Percentiles rank a stretch among this genome's conserved stretches.
phyloP scores from a whole-genome alignment of 2,797 vertebrate species.

The Centropyge bicolor region DNA sequence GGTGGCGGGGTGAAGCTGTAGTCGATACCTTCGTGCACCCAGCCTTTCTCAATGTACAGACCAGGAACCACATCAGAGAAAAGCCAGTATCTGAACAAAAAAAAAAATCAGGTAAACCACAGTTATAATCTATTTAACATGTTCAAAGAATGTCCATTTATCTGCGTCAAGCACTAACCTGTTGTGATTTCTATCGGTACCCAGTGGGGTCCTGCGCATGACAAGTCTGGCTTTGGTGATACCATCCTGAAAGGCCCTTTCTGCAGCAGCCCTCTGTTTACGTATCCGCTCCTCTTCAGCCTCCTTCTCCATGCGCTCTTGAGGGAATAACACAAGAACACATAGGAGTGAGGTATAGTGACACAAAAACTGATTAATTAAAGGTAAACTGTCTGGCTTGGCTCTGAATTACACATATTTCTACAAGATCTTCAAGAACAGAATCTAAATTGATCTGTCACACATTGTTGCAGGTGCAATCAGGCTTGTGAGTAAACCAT shows the following conservation, averaged over 20 bases:
- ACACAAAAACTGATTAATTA: neutral
- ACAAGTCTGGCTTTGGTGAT: constrained; percentile 93
- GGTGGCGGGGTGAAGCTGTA: constrained; percentile 90
- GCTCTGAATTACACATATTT: neutral
- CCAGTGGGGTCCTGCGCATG: constrained; percentile 91
- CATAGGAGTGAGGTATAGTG: neutral
- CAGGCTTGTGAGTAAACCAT: neutral
- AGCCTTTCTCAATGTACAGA: constrained; percentile 97
- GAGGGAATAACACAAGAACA: neutral
- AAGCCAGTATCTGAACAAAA: constrained; percentile 93
- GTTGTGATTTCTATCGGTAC: constrained; percentile 97
- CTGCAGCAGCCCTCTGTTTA: constrained; percentile 90
- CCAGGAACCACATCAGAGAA: constrained; percentile 97
- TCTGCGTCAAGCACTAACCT: constrained; percentile 80
- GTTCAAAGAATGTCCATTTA: neutral
- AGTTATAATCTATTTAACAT: neutral
- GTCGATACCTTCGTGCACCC: constrained; percentile 95
- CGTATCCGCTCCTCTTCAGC: constrained; percentile 94
- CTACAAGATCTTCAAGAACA: neutral
- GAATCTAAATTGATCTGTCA: neutral
- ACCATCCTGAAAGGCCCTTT: constrained; percentile 95
- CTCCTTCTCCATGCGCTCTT: constrained; percentile 95
- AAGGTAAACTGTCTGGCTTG: neutral
- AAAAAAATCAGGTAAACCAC: neutral
- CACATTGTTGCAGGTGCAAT: neutral